Base-by-base conservation (phyloP, 2,888 invertebrate species). In the Lathronympha strigana region DNA sequence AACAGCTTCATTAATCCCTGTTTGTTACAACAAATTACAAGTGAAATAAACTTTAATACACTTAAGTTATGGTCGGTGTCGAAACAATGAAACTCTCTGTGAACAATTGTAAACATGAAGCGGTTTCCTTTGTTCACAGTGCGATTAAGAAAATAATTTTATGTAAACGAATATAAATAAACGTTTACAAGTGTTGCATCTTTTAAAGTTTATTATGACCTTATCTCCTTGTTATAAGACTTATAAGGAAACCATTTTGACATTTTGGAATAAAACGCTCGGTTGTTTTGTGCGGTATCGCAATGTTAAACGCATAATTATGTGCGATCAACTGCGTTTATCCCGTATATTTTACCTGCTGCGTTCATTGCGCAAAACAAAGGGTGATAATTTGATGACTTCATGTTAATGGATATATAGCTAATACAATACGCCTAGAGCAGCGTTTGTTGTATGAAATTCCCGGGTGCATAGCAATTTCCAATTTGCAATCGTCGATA, bases 81-180 rank as follows among this genome's bases (percentile, higher is more conserved):
- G 53, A 25, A 62, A 54, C 53, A 54, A 54, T 54, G 45, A 36
- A 53, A 45, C 45, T 21, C 25, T 36, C 62, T 47, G 54, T 62
- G 53, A 53, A 53, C 31, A 61, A 47, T 47, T 62, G 54, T 62
- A 54, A 53, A 54, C 54, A 54, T 61, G 36, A 62, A 54, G 33
- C 47, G 45, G 45, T 54, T 43, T 43, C 43, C 51, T 62, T 62
- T 62, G 62, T 54, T 62, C 17, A 5, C 28, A 40, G 11, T 45
- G 36, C 33, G 25, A 62, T 62, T 54, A 54, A 36, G 62, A 45
- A 62, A 47, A 47, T 31, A 61, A 51, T 40, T 51, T 51, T 8
- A 40, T 62, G 25, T 54, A 47, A 45, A 47, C 62, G 19, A 54
- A 53, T 43, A 45, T 11, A 50, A 61, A 61, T 45, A 23, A 53